phyloP scores from a whole-genome alignment of 2,797 vertebrate genomes.

The Poeciliopsis gracilis region DNA sequence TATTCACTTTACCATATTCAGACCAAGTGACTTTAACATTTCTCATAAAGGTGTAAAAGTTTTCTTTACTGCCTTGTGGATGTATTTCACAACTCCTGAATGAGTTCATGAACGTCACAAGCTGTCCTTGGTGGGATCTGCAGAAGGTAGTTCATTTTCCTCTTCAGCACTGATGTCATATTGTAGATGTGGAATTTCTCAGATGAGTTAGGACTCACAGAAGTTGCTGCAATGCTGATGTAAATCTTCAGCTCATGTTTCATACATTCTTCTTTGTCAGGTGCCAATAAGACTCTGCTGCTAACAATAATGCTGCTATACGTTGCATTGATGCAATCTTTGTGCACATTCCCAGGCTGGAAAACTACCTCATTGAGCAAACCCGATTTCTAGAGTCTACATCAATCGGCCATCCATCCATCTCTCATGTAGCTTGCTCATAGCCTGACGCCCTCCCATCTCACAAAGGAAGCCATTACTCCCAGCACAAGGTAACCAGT shows the following conservation, averaged over 20 bases:
- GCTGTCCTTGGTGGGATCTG: not conserved
- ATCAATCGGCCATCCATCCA: constrained; percentile 60
- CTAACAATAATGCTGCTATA: constrained; percentile 29
- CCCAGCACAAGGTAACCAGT: constrained; percentile 45
- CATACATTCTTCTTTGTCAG: constrained; percentile 39
- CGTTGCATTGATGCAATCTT: constrained; percentile 27
- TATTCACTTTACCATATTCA: not conserved
- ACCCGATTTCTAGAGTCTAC: constrained; percentile 56
- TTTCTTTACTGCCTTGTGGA: not conserved
- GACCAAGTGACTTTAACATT: not conserved
- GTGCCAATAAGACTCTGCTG: constrained; percentile 47
- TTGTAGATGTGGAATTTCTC: constrained; percentile 21
- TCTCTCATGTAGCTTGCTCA: constrained; percentile 33
- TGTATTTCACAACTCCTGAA: constrained; percentile 1
- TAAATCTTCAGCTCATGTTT: constrained; percentile 24
- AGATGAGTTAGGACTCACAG: constrained; percentile 24
- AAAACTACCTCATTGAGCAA: constrained; percentile 43
- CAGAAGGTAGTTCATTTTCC: not conserved
- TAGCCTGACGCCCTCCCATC: constrained; percentile 57
- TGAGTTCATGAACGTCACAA: not conserved
- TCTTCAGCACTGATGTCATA: constrained; percentile 8
- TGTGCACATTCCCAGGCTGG: constrained; percentile 34
- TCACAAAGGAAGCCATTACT: constrained; percentile 67
- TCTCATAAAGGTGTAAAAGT: constrained; percentile 1
- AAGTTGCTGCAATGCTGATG: constrained; percentile 28